Conservation (phyloP, 1,140 invertebrate genomes). For the Scaptomyza hsui region DNA sequence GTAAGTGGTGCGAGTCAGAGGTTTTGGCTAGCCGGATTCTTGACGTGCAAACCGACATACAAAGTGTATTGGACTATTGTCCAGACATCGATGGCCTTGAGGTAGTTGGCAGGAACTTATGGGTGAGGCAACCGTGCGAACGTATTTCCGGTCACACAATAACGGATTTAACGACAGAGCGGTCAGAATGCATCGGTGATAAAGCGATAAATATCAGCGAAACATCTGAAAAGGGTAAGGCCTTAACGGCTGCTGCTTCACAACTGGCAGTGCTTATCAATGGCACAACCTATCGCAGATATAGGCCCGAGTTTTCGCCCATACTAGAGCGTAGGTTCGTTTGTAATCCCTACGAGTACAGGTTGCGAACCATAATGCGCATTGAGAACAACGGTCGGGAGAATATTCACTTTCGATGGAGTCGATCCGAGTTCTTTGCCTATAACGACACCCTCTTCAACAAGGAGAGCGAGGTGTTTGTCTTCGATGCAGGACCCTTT, state of each 20-base stretch:
- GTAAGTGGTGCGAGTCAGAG: conserved; percentile 15
- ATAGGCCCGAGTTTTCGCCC: conserved; percentile 43
- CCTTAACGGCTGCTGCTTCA: not conserved
- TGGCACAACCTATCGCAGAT: conserved; percentile 34
- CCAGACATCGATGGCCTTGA: conserved; percentile 43
- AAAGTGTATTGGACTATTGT: conserved; percentile 38
- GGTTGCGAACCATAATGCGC: conserved; percentile 53
- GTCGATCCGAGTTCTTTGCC: conserved; percentile 38
- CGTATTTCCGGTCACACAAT: conserved; percentile 13
- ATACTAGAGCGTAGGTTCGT: conserved; percentile 52
- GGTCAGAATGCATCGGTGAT: not conserved
- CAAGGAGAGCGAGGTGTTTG: conserved; percentile 24
- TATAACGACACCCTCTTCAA: conserved; percentile 44
- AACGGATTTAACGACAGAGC: not conserved
- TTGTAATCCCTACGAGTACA: conserved; percentile 56
- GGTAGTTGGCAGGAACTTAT: conserved; percentile 19
- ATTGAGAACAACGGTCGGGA: conserved; percentile 59
- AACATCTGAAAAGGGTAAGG: not conserved
- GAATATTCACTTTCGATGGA: conserved; percentile 48
- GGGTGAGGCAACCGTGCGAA: not conserved
- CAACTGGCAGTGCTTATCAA: conserved; percentile 52
- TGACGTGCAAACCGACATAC: conserved; percentile 2
- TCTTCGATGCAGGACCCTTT: conserved; percentile 51
- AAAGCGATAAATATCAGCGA: not conserved
- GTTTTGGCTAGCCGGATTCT: not conserved